phyloP scores from a whole-genome alignment of 2,888 invertebrate species.

The Agriopis marginaria region DNA sequence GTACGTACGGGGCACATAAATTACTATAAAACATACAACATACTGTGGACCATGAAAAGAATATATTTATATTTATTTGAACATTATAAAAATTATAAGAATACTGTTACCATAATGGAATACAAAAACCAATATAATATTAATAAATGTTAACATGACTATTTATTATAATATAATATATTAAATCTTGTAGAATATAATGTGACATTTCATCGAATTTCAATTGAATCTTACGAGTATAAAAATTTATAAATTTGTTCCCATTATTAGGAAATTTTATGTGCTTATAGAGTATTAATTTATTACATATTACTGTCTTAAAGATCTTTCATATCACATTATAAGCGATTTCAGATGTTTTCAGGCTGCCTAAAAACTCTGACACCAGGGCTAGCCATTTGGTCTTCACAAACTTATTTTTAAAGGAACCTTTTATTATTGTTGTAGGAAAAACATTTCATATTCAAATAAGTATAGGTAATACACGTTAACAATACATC shows the following conservation, averaged over 20 bases:
- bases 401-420: too few relatives aligned
- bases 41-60: neutral
- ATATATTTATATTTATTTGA: neutral
- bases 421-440: too few relatives aligned
- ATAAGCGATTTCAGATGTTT: too few relatives aligned
- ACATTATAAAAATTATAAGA: conserved; percentile 8
- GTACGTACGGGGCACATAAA: too few relatives aligned
- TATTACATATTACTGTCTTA: neutral
- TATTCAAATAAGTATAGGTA: too few relatives aligned
- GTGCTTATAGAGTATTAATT: neutral
- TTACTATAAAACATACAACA: neutral
- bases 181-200: neutral
- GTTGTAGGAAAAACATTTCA: too few relatives aligned
- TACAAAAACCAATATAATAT: conserved; percentile 11
- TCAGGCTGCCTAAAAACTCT: too few relatives aligned
- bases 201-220: neutral
- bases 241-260: neutral
- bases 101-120: conserved; percentile 1
- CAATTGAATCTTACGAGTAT: neutral
- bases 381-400: too few relatives aligned
- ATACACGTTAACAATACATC: too few relatives aligned
- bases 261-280: neutral
- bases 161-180: conserved; percentile 12
- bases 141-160: conserved; percentile 12
- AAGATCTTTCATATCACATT: too few relatives aligned